Conservation (phyloP, 2,113 vertebrate species). For the Corythornis cristatus region DNA sequence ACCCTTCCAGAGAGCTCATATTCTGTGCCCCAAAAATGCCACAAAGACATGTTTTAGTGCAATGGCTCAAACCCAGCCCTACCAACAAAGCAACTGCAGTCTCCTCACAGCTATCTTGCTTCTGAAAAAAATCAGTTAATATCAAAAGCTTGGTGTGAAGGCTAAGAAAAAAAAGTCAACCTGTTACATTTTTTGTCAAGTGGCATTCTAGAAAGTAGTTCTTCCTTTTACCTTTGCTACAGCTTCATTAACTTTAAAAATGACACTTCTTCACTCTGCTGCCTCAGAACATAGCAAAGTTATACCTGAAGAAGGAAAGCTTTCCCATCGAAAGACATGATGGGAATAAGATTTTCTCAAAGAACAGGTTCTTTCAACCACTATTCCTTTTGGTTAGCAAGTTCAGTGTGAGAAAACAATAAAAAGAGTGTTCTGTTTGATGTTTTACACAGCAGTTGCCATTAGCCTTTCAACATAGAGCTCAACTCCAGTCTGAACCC, state of each 20-base stretch:
- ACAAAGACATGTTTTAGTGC: rapidly evolving
- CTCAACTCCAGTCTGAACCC: background rate
- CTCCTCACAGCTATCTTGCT: background rate
- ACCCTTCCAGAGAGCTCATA: background rate
- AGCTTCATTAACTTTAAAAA: background rate
- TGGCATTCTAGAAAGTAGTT: background rate
- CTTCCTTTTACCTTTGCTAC: background rate
- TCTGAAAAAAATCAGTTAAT: background rate
- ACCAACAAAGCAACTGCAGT: rapidly evolving
- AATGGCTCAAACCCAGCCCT: background rate
- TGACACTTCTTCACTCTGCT: background rate
- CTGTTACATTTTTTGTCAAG: background rate
- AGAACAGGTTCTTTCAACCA: background rate
- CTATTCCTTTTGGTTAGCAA: background rate
- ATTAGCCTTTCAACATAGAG: background rate
- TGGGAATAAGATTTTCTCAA: background rate
- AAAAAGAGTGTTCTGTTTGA: background rate
- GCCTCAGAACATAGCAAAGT: background rate
- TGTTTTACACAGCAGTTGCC: background rate
- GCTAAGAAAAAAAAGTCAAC: background rate
- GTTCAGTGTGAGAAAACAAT: background rate
- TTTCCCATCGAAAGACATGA: background rate
- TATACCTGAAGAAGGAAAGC: background rate
- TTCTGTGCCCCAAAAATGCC: background rate
- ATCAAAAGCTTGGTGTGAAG: background rate